phyloP scores from a whole-genome alignment of 2,888 invertebrate species.

The Eilema griseolum region DNA sequence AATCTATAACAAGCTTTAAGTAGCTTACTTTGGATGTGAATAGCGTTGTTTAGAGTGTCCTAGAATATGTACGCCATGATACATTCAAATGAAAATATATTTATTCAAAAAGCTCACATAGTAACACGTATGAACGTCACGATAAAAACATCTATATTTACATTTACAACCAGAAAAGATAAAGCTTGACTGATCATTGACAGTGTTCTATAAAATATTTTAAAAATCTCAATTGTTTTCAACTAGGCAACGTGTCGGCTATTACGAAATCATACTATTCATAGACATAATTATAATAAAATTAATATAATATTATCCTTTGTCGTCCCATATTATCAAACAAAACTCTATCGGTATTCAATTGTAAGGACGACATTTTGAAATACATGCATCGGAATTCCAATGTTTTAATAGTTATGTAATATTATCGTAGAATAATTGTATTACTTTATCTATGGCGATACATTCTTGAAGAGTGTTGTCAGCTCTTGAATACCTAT shows the following conservation, averaged over 20 bases:
- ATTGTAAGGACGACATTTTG: constrained; percentile 9
- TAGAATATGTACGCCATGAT: background rate
- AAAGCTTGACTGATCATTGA: background rate
- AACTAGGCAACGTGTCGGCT: background rate
- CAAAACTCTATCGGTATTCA: constrained; percentile 3
- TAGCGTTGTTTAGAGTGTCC: too few relatives aligned
- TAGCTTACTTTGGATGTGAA: too few relatives aligned
- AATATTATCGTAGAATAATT: background rate
- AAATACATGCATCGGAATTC: constrained; percentile 2
- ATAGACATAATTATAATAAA: background rate
- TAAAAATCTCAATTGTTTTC: constrained; percentile 3
- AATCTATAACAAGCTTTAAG: too few relatives aligned
- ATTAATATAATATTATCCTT: constrained; percentile 4
- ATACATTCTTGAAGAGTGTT: background rate
- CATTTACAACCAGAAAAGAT: too few relatives aligned
- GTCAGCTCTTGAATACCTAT: background rate
- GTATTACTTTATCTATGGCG: background rate
- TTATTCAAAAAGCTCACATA: too few relatives aligned
- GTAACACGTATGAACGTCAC: background rate
- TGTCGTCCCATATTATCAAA: constrained; percentile 15
- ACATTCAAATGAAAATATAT: background rate
- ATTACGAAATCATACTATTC: background rate
- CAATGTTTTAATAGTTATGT: background rate
- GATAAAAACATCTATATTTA: too few relatives aligned
- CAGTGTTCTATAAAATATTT: background rate